A percentile compares a stretch with the other conserved stretches of the same genome.
Evolutionary conservation across 2,888 invertebrate species (phyloP).

Genomic region (Diogma glabrata): DNA sequence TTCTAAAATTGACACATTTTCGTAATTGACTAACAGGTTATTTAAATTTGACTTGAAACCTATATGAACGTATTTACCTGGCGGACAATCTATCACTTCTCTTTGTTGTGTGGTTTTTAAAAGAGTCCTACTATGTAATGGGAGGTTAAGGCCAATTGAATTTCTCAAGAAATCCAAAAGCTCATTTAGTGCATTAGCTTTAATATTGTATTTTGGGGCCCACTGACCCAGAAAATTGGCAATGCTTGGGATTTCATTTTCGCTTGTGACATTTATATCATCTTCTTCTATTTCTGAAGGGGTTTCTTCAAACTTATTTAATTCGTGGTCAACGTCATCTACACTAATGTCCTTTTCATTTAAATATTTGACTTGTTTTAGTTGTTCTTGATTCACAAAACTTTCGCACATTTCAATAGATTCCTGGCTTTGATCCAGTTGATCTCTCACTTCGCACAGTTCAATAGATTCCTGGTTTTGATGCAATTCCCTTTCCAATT

Average conservation of each 20-base stretch:
- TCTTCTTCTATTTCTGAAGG: neutral
- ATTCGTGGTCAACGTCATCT: neutral
- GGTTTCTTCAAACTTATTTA: neutral
- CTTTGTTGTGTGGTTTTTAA: neutral
- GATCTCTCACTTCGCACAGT: too few relatives aligned
- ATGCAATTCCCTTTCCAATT: too few relatives aligned
- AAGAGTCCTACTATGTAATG: constrained; percentile 2
- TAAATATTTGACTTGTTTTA: too few relatives aligned
- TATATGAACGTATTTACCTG: constrained; percentile 1
- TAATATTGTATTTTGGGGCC: neutral
- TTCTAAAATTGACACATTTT: neutral
- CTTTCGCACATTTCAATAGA: too few relatives aligned
- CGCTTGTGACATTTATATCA: neutral
- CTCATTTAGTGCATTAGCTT: neutral
- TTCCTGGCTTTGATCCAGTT: too few relatives aligned
- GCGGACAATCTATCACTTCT: neutral
- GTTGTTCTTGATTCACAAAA: too few relatives aligned
- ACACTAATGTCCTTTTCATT: too few relatives aligned
- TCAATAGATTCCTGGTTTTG: too few relatives aligned
- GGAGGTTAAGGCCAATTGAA: neutral
- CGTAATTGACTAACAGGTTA: neutral
- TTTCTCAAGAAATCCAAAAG: neutral
- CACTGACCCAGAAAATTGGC: neutral
- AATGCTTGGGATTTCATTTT: neutral
- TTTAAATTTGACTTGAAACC: neutral